Percentiles rank a stretch among this genome's conserved stretches.
These are phyloP conservation scores for Anas platyrhynchos DNA, from an alignment of 2,113 vertebrate species.

Conservation along the genomic window DNA sequence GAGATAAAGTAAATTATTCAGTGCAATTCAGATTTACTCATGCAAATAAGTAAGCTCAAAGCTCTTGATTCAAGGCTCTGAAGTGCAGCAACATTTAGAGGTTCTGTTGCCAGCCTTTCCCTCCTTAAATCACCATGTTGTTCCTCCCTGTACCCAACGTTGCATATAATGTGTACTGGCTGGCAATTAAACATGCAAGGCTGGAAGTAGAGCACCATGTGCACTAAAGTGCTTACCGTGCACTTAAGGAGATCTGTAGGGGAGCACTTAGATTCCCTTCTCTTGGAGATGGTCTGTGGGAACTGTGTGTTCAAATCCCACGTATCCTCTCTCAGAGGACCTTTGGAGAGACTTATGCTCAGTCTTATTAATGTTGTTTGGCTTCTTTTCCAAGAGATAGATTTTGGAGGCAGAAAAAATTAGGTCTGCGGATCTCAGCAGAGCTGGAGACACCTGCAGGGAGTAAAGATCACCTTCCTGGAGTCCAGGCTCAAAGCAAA, in stretches of 20 bases:
- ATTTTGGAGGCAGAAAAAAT: background rate
- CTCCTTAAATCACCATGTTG: background rate
- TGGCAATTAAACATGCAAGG: background rate
- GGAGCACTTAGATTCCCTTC: background rate
- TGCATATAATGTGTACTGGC: background rate
- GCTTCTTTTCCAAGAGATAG: background rate
- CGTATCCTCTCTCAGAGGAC: background rate
- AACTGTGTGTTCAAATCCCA: background rate
- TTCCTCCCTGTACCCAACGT: background rate
- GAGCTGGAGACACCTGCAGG: background rate
- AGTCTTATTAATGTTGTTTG: background rate
- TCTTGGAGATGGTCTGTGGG: background rate
- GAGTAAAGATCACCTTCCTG: background rate
- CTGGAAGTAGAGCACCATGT: background rate
- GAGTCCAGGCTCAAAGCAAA: background rate
- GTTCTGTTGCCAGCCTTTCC: background rate
- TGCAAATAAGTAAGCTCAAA: background rate
- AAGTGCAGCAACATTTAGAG: background rate
- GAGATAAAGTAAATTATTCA: slow-evolving; percentile 18
- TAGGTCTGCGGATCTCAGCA: background rate
- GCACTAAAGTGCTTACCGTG: background rate
- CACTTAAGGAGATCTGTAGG: background rate
- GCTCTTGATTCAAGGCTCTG: background rate
- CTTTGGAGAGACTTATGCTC: background rate
- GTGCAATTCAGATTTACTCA: background rate